Conservation (phyloP, 2,888 invertebrate species). For the Dendrolimus houi region DNA sequence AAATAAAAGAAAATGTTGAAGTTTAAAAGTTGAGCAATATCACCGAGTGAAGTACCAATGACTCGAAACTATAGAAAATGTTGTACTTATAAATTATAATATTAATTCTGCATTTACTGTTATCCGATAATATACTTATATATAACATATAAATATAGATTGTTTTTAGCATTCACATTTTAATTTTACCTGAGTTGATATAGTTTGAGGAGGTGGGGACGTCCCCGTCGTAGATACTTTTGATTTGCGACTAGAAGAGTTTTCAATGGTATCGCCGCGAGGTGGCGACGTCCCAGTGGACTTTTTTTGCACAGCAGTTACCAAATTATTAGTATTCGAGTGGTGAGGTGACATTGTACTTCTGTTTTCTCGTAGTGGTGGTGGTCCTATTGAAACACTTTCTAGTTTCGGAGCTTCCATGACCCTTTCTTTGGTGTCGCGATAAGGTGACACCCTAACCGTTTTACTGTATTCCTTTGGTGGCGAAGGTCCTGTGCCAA, state of each 20-base stretch:
- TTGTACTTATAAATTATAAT: no score
- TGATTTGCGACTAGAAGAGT: constrained; percentile 30
- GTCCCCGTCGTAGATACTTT: constrained; percentile 82
- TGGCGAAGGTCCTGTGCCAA: constrained; percentile 22
- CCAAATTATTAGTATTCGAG: constrained; percentile 24
- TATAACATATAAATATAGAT: not conserved
- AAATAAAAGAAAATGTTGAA: no score
- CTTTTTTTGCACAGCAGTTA: constrained; percentile 44
- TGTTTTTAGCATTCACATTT: not conserved
- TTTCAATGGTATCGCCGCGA: constrained; percentile 28
- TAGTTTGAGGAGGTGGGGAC: constrained; percentile 90
- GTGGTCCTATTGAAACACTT: constrained; percentile 53
- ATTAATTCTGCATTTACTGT: no score
- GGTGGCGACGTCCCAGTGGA: constrained; percentile 71
- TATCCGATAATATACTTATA: not conserved
- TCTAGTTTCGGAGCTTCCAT: constrained; percentile 29
- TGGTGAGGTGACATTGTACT: constrained; percentile 25
- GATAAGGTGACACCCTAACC: constrained; percentile 29
- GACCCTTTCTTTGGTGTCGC: constrained; percentile 16
- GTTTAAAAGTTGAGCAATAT: no score
- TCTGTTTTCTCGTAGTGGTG: constrained; percentile 45
- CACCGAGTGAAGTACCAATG: no score
- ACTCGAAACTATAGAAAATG: no score
- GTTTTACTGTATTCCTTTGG: constrained; percentile 20
- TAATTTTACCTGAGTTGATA: constrained; percentile 85